Evolutionary conservation across 2,113 vertebrate species (phyloP).

Genomic region (Tyrannus savana): DNA sequence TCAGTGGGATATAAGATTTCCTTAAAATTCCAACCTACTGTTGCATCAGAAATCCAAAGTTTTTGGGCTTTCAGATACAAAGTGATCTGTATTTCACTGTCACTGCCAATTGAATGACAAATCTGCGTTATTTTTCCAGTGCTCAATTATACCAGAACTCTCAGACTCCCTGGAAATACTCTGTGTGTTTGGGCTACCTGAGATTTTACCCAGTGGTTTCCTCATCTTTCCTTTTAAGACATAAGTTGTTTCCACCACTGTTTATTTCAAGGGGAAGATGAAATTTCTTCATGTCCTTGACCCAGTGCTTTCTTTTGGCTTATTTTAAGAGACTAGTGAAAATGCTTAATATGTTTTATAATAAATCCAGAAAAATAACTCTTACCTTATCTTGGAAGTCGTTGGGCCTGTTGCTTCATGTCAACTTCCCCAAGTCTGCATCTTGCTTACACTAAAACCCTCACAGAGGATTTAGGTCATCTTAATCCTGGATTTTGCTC

Average conservation of each 20-base stretch:
- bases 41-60: not conserved
- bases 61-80: not conserved
- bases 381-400: not conserved
- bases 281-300: not conserved
- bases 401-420: not conserved
- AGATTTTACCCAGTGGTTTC: not conserved
- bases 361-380: not conserved
- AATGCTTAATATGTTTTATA: not conserved
- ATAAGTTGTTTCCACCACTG: fast-evolving
- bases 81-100: not conserved
- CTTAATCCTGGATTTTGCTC: not conserved
- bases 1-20: not conserved
- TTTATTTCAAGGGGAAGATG: not conserved
- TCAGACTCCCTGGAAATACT: not conserved
- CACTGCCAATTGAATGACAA: not conserved
- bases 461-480: not conserved
- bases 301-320: not conserved
- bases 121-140: not conserved
- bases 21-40: not conserved
- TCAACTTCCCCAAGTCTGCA: not conserved
- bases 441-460: not conserved
- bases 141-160: not conserved
- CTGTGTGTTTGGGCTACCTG: not conserved
- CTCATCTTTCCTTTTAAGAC: not conserved
- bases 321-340: not conserved